These are phyloP conservation scores for Molothrus aeneus DNA, from an alignment of 2,797 vertebrate genomes.

Conservation along the genomic window DNA sequence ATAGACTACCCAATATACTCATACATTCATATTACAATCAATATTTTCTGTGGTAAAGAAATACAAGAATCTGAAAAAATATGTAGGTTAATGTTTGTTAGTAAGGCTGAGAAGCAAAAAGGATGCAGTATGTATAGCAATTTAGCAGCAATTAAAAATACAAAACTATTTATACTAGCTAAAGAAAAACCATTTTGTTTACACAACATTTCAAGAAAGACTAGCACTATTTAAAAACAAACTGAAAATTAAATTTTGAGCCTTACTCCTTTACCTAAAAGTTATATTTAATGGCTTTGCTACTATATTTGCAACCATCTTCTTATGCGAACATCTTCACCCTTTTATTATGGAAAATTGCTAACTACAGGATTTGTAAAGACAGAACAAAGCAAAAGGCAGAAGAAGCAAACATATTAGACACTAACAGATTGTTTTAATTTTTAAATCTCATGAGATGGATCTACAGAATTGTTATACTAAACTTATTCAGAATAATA, in stretches of 20 bases:
- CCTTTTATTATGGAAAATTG: constrained; percentile 1
- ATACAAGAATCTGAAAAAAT: neutral
- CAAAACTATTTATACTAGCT: neutral
- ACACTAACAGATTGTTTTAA: neutral
- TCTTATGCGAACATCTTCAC: neutral
- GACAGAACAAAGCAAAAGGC: neutral
- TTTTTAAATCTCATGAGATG: constrained; percentile 4
- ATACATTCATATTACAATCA: neutral
- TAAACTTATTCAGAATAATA: neutral
- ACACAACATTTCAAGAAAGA: neutral
- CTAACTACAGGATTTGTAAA: neutral
- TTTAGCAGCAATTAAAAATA: neutral
- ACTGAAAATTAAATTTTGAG: neutral
- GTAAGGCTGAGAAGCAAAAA: neutral
- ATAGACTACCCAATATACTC: neutral
- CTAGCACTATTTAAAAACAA: neutral
- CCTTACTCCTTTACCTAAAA: constrained; percentile 4
- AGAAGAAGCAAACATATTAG: neutral
- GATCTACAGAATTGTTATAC: neutral
- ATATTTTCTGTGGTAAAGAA: neutral
- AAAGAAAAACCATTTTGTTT: neutral
- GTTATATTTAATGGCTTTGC: constrained; percentile 2
- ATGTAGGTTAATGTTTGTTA: neutral
- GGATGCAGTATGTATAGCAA: neutral
- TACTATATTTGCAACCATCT: neutral